Percentiles rank a stretch among this genome's conserved stretches.
Evolutionary conservation across 2,113 vertebrate genomes (phyloP).

Genomic region (Nicator chloris): DNA sequence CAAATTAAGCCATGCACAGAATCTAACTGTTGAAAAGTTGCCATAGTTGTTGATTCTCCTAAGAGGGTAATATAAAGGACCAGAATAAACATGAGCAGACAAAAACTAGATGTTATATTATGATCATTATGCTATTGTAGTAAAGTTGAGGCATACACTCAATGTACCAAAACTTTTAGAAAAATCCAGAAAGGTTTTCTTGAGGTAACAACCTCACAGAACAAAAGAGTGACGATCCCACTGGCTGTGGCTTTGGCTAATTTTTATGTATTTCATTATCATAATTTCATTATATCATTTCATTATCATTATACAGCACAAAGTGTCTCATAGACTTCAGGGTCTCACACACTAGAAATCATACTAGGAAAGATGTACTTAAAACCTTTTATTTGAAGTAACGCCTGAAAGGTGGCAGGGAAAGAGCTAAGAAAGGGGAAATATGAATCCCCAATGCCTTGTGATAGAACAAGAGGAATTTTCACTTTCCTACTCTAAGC

Average conservation of each 20-base stretch:
- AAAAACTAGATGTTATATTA: neutral
- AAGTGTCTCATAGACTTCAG: neutral
- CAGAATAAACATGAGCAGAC: neutral
- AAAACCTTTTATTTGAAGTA: neutral
- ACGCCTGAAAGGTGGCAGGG: neutral
- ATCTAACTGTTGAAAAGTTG: neutral
- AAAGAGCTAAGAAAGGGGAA: neutral
- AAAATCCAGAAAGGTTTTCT: neutral
- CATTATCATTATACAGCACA: neutral
- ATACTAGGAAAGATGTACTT: neutral
- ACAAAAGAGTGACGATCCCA: neutral
- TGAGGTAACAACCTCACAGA: neutral
- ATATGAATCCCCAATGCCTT: neutral
- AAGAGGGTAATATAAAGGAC: neutral
- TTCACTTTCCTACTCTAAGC: neutral
- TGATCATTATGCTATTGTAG: neutral
- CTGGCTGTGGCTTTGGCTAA: neutral
- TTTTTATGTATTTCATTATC: neutral
- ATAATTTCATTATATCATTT: no score
- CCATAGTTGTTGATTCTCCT: neutral
- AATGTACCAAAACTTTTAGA: neutral
- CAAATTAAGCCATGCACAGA: neutral
- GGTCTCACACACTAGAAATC: neutral
- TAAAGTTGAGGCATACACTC: neutral
- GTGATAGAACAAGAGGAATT: neutral